Conservation (phyloP, 2,113 vertebrate genomes). For the Enhydra lutris region DNA sequence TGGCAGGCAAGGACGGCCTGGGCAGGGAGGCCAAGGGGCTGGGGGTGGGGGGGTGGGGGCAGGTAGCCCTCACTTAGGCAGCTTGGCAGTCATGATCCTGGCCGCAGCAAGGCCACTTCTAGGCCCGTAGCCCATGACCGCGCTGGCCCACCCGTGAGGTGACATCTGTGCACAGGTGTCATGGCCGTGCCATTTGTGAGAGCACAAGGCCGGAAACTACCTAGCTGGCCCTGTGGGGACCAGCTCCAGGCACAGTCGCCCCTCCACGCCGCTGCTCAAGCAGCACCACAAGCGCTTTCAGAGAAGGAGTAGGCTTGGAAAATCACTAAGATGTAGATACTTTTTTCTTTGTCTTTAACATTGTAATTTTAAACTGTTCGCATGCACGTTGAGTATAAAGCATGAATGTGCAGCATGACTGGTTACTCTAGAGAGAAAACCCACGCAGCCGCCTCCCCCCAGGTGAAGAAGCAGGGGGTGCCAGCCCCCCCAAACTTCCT, state of each 20-base stretch:
- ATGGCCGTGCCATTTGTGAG: not conserved
- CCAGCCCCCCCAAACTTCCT: fast-evolving
- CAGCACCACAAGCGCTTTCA: not conserved
- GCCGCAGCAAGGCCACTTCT: not conserved
- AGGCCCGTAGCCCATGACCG: not conserved
- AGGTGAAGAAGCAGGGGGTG: not conserved
- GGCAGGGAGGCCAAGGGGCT: not conserved
- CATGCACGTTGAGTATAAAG: not conserved
- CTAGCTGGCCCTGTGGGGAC: not conserved
- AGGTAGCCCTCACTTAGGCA: not conserved
- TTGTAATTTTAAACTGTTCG: not conserved
- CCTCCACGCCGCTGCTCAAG: not conserved
- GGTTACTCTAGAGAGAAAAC: not conserved
- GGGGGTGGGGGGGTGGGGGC: too few species aligned
- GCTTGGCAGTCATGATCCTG: not conserved
- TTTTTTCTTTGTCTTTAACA: not conserved
- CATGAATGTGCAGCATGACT: not conserved
- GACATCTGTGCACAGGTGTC: not conserved
- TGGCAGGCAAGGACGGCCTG: not conserved
- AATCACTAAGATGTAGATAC: not conserved
- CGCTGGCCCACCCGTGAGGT: not conserved
- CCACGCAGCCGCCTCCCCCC: fast-evolving
- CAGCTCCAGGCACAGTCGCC: not conserved
- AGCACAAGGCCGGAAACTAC: not conserved
- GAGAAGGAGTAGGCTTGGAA: not conserved